These are phyloP conservation scores for Drosophila prosaltans DNA, from an alignment of 1,140 invertebrate species.

Conservation along the genomic window DNA sequence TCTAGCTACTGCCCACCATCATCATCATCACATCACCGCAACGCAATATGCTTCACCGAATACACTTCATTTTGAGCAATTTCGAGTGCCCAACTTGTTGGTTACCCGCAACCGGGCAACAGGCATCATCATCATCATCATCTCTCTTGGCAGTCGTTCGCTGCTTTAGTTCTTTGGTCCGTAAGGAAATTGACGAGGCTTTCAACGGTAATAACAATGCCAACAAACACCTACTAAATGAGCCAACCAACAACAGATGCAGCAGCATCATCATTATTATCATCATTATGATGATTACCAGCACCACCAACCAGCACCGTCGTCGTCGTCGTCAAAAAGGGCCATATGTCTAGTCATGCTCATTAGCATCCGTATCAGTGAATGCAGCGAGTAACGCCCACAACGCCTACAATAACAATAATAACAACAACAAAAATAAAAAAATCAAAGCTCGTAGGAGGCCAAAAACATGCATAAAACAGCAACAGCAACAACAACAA, in stretches of 20 bases:
- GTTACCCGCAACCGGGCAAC: not conserved
- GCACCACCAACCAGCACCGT: not conserved
- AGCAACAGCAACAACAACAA: slow-evolving; percentile 25
- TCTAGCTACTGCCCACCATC: slow-evolving; percentile 13
- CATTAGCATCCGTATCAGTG: slow-evolving; percentile 71
- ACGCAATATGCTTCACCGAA: slow-evolving; percentile 3
- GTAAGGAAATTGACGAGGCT: slow-evolving; percentile 53
- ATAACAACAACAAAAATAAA: not conserved
- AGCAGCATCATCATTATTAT: slow-evolving; percentile 5
- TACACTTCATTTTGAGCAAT: slow-evolving; percentile 18
- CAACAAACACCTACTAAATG: slow-evolving; percentile 61
- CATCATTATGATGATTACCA: slow-evolving; percentile 33
- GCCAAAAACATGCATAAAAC: not conserved
- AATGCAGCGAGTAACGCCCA: slow-evolving; percentile 52
- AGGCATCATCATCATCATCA: too few species aligned
- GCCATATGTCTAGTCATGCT: slow-evolving; percentile 76
- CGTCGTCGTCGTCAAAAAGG: slow-evolving; percentile 1
- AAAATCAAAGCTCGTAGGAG: slow-evolving; percentile 36
- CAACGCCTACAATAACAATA: slow-evolving; percentile 42
- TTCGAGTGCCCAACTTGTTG: not conserved
- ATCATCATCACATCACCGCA: not conserved
- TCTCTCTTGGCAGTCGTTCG: too few species aligned
- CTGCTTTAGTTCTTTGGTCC: slow-evolving; percentile 22
- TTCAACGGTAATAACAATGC: slow-evolving; percentile 57
- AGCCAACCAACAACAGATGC: slow-evolving; percentile 30